Conservation (phyloP, 2,888 invertebrate species). For the Microctonus brassicae region DNA sequence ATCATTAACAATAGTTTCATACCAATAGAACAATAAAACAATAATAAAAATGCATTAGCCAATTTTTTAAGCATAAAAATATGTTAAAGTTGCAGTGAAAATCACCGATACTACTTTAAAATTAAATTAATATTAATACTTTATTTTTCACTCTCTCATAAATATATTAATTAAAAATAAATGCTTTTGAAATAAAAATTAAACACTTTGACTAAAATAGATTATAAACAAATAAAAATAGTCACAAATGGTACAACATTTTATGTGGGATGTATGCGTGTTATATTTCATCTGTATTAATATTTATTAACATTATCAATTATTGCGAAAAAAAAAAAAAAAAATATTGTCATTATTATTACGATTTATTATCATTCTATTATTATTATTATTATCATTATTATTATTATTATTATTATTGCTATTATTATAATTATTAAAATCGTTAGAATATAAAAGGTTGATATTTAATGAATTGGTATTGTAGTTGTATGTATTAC, state of each 20-base stretch:
- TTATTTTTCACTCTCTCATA: neutral
- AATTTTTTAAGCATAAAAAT: neutral
- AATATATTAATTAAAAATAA: neutral
- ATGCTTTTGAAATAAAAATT: neutral
- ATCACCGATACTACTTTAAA: neutral
- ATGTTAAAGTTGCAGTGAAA: neutral
- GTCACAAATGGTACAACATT: conserved; percentile 40
- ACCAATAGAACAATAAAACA: neutral
- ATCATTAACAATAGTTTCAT: neutral
- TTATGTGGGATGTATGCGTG: conserved; percentile 53
- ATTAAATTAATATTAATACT: neutral
- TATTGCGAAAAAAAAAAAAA: conserved; percentile 31
- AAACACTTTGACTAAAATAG: neutral
- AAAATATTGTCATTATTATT: conserved; percentile 31
- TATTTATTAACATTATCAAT: conserved; percentile 36
- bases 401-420: conserved; percentile 46
- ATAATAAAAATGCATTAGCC: neutral
- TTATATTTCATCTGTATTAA: conserved; percentile 46
- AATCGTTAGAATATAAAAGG: conserved; percentile 67
- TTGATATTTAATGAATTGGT: conserved; percentile 69
- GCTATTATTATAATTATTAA: conserved; percentile 47
- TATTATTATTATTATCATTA: conserved; percentile 31
- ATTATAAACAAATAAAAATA: conserved; percentile 26
- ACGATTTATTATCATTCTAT: conserved; percentile 21
- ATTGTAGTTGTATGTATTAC: conserved; percentile 69